Percentiles rank a stretch among this genome's conserved stretches.
phyloP scores from a whole-genome alignment of 2,113 vertebrate genomes.

The Otocyon megalotis region DNA sequence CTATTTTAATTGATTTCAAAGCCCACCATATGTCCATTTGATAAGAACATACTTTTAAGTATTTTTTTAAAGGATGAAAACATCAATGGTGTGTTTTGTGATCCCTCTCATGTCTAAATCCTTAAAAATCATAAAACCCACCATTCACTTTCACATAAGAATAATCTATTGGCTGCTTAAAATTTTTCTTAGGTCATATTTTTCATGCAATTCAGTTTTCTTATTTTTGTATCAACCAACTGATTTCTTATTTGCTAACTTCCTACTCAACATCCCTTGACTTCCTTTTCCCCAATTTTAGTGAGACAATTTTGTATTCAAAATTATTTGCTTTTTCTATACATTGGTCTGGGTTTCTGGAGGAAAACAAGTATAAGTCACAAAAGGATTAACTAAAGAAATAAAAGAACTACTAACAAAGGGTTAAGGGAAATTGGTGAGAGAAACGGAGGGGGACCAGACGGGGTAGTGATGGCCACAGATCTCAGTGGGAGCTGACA shows the following conservation, averaged over 20 bases:
- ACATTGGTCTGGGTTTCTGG: neutral
- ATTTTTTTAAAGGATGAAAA: neutral
- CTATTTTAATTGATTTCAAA: neutral
- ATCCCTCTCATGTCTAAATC: neutral
- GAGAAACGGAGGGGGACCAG: no score
- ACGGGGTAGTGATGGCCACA: accelerated
- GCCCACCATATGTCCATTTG: neutral
- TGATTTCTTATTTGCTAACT: neutral
- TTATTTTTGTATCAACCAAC: neutral
- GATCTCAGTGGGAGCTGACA: neutral
- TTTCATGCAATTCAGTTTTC: neutral
- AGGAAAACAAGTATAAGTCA: neutral
- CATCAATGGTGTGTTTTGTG: neutral
- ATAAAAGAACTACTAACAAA: neutral
- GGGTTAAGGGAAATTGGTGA: neutral
- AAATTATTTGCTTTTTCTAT: neutral
- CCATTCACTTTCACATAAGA: neutral
- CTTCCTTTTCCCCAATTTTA: neutral
- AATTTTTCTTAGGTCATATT: neutral
- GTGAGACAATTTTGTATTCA: neutral
- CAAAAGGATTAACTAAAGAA: neutral
- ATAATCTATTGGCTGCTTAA: neutral
- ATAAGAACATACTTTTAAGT: neutral
- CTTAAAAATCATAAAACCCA: neutral
- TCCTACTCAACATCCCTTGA: neutral